Base-by-base conservation (phyloP, 2,888 invertebrate genomes). In the Pandemis heparana region DNA sequence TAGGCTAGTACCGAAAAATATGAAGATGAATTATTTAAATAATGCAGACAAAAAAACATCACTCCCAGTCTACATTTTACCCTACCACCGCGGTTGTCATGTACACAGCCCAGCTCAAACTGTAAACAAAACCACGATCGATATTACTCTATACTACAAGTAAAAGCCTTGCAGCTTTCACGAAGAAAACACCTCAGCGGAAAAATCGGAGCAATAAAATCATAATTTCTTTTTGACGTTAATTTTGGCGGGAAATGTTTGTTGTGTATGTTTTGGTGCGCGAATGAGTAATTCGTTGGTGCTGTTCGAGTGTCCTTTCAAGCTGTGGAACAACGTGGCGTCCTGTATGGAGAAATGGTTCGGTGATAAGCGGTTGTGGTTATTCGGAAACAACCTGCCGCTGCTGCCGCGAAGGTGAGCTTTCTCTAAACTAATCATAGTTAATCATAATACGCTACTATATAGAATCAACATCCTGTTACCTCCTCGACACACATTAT, bases 301-400 rank as follows among this genome's bases (percentile, higher is more conserved):
- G 75, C 73, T 77, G 76, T 79, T 77, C 85, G 77, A 80, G 83
- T 86, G 88, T 85, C 77, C 79, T 77, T 85, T 87, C 87, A 93
- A 89, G 83, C 88, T 92, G 92, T 91, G 89, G 86, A 89, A 87
- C 86, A 95, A 92, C 88, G 89, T 95, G 91, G 91, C 94, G 83
- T 91, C 94, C 94, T 95, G 95, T 94, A 98, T 98, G 98, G 98
- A 98, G 97, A 97, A 96, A 97, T 98, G 98, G 97, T 97, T 98
- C 93, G 97, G 97, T 95, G 97, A 97, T 95, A 97, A 97, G 93
- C 97, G 97, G 95, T 95, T 98, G 91, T 98, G 98, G 98, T 96
- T 98, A 94, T 97, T 98, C 92, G 98, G 98, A 90, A 97, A 97
- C 95, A 97, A 97, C 94, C 95, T 98, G 91, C 97, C 97, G 86